phyloP scores from a whole-genome alignment of 1,140 invertebrate genomes.

The Danaus plexippus region DNA sequence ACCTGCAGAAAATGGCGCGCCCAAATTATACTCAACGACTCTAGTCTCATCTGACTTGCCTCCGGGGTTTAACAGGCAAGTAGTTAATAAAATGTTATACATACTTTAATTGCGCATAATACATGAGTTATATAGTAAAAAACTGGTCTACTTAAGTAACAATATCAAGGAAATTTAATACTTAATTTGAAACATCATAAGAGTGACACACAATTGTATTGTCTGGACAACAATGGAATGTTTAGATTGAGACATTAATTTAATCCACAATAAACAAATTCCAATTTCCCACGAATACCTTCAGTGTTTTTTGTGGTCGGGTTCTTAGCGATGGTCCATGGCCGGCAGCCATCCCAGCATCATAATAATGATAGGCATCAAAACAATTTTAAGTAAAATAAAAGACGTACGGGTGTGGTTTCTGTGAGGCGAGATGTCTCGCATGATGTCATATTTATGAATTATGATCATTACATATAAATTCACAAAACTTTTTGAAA shows the following conservation, averaged over 20 bases:
- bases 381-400: conserved; percentile 26
- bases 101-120: too few relatives aligned
- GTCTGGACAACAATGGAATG: conserved; percentile 8
- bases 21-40: too few relatives aligned
- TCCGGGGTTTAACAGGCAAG: too few relatives aligned
- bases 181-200: too few relatives aligned
- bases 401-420: conserved; percentile 1
- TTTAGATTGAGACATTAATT: conserved; percentile 40
- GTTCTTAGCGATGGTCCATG: conserved; percentile 31
- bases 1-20: too few relatives aligned
- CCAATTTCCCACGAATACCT: conserved; percentile 48
- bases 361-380: conserved; percentile 56
- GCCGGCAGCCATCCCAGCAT: conserved; percentile 48
- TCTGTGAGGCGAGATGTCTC: conserved; percentile 16
- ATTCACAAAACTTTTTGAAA: too few relatives aligned
- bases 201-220: conserved; percentile 7
- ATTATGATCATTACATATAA: conserved; percentile 11
- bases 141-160: too few relatives aligned
- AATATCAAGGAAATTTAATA: too few relatives aligned
- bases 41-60: too few relatives aligned
- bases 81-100: too few relatives aligned
- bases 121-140: too few relatives aligned
- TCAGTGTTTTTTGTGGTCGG: conserved; percentile 36
- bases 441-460: conserved; percentile 8
- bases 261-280: conserved; percentile 37